phyloP scores from a whole-genome alignment of 2,113 vertebrate species.

The Dunckerocampus dactyliophorus region DNA sequence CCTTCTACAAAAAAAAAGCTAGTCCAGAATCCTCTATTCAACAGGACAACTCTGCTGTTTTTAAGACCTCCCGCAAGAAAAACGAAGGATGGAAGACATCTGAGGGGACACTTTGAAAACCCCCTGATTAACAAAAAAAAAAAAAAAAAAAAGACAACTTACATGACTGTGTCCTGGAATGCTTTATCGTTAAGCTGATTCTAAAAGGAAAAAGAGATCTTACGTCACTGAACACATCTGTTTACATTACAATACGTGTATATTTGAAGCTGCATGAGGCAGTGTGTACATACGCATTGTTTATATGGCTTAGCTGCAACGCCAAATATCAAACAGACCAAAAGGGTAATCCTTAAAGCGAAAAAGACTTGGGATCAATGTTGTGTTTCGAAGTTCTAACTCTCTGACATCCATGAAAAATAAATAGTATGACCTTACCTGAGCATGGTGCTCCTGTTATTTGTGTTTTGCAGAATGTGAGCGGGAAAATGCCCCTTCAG shows the following conservation, averaged over 20 bases:
- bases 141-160: constrained; percentile 38
- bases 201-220: constrained; percentile 42
- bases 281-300: constrained; percentile 56
- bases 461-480: constrained; percentile 9
- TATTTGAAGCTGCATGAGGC: not conserved
- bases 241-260: not conserved
- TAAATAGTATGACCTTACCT: constrained; percentile 50
- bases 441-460: constrained; percentile 52
- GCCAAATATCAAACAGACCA: constrained; percentile 53
- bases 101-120: too few relatives aligned
- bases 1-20: too few relatives aligned
- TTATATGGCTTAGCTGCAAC: constrained; percentile 58
- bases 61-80: not conserved
- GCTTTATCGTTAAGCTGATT: constrained; percentile 34
- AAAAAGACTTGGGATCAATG: constrained; percentile 14
- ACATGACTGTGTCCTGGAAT: constrained; percentile 58
- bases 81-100: too few relatives aligned
- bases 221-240: not conserved
- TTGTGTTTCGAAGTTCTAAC: not conserved
- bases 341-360: constrained; percentile 50
- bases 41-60: too few relatives aligned
- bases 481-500: not conserved
- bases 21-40: too few relatives aligned
- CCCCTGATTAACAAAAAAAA: not conserved
- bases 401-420: not conserved